Conservation (phyloP, 2,113 vertebrate species). For the Trinectes maculatus region DNA sequence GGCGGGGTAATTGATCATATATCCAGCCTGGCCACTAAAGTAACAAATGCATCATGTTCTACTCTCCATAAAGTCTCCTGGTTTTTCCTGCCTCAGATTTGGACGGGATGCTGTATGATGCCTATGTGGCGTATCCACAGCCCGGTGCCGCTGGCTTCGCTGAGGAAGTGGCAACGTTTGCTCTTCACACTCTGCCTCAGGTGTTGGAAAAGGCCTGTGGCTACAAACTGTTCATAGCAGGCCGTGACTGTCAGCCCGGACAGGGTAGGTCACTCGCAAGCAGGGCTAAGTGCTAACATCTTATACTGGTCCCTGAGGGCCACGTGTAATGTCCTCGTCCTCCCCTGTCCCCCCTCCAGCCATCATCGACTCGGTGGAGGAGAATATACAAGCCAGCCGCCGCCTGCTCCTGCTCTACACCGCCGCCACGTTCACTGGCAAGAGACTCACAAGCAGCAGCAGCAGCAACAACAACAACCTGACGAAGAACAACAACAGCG, state of each 20-base stretch:
- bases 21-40: too few species aligned
- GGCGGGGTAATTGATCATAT: too few species aligned
- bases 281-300: too few species aligned
- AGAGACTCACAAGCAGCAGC: constrained; percentile 37
- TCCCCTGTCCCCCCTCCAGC: constrained; percentile 69
- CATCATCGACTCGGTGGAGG: constrained; percentile 82
- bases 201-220: constrained; percentile 89
- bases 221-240: constrained; percentile 89
- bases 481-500: constrained; percentile 11
- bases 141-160: constrained; percentile 50
- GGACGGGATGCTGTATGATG: constrained; percentile 92
- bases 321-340: background rate
- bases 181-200: constrained; percentile 81
- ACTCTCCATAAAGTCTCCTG: too few species aligned
- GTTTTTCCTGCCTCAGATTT: constrained; percentile 74
- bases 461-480: constrained; percentile 57
- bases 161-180: constrained; percentile 81
- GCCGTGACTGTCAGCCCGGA: constrained; percentile 88
- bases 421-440: constrained; percentile 64
- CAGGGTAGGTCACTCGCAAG: constrained; percentile 86
- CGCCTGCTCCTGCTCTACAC: constrained; percentile 85
- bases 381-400: constrained; percentile 85
- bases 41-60: too few species aligned
- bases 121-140: constrained; percentile 89
- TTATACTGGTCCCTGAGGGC: too few species aligned